Evolutionary conservation across 2,113 vertebrate genomes (phyloP).

Genomic region (Cinclus mexicanus): DNA sequence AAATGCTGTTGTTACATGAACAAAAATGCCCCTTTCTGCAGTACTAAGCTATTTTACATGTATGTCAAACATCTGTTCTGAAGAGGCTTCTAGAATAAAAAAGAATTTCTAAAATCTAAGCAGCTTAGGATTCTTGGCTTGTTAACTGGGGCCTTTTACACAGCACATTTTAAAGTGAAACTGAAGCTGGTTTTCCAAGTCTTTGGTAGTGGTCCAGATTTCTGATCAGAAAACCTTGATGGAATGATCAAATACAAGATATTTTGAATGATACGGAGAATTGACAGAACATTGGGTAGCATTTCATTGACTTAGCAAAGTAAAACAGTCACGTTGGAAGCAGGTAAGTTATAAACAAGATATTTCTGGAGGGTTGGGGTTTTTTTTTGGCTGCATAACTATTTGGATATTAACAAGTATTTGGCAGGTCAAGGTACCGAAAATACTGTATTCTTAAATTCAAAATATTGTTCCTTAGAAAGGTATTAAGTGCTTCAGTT

Average conservation of each 20-base stretch:
- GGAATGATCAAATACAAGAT: not conserved
- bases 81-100: slow-evolving; percentile 33
- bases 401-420: slow-evolving; percentile 27
- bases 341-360: not conserved
- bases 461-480: slow-evolving; percentile 52
- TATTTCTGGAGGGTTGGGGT: not conserved
- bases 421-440: slow-evolving; percentile 58
- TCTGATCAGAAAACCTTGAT: not conserved
- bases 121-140: not conserved
- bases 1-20: not conserved
- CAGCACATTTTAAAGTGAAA: not conserved
- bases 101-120: slow-evolving; percentile 30
- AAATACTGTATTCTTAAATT: slow-evolving; percentile 64
- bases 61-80: slow-evolving; percentile 25
- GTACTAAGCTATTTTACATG: slow-evolving; percentile 20
- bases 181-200: not conserved
- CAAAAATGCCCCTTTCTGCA: slow-evolving; percentile 33
- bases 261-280: not conserved
- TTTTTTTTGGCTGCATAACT: slow-evolving; percentile 31
- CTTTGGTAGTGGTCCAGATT: slow-evolving; percentile 27
- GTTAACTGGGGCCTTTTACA: not conserved
- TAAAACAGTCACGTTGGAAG: not conserved
- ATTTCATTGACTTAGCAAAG: not conserved
- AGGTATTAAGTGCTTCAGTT: slow-evolving; percentile 64
- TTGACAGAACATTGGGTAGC: not conserved